Base-by-base conservation (phyloP, 2,797 vertebrate genomes). In the Hozukius guyotensis region DNA sequence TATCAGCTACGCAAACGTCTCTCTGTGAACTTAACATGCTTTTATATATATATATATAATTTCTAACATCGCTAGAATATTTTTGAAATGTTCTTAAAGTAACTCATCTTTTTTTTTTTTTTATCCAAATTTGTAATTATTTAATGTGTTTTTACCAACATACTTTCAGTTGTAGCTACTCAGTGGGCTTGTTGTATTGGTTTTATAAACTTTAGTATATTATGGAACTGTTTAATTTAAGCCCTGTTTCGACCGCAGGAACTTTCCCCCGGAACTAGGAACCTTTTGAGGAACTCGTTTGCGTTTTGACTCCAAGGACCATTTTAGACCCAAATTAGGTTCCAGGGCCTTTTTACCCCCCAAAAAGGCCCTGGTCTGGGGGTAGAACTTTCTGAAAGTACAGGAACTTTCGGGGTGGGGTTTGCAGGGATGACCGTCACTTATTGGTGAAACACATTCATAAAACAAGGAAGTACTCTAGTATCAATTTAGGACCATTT, bases 361-460 rank as follows among this genome's bases (percentile, higher is more conserved):
- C 16, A 46, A 46, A 46, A 46, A 46, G 42, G 42, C 42, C 42
- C 14, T 0, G 6, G 0, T 18, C 0, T 46, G 1, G 38, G 38
- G 38, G 38, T 42, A 42, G 14, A 16, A 42, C 38, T 16, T 42
- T 42, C 14, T 16, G 14, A 42, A 42, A 42, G 38, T 42, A 42
- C 13, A 42, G 38, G 38, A 42, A 42, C 13, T 42, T 42, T 0
- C 38, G 6, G 13, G 13, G 38, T 42, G 6, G 38, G 0, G 38
- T 42, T 42, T 42, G 38, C 38, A 42, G 38, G 38, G 38, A 16
- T 42, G 38, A 0, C 14, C 38, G 2, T 42, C 38, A 16, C 14
- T 16, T 0, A 42, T 42, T 16, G 38, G 38, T 42, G 38, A 42
- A 42, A 42, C 16, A 16, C 38, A 14, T 42, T 42, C 0, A 42